phyloP scores from a whole-genome alignment of 2,113 vertebrate genomes.

The Labeo catla region DNA sequence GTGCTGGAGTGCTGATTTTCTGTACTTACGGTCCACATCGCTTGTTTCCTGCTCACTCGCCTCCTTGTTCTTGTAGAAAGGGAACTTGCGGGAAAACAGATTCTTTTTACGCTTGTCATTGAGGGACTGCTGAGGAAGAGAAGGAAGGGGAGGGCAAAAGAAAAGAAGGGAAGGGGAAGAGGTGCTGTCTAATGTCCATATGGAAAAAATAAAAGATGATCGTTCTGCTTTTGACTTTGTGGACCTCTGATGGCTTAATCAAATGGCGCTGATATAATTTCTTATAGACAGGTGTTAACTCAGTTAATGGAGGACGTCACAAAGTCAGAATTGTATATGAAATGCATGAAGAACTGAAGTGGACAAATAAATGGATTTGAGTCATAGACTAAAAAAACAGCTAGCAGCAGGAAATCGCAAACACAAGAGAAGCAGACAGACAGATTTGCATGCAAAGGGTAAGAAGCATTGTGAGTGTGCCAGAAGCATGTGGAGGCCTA shows the following conservation, averaged over 20 bases:
- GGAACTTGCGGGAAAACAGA: slow-evolving; percentile 99
- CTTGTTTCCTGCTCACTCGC: slow-evolving; percentile 97
- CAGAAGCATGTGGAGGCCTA: slow-evolving; percentile 15
- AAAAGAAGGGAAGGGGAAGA: slow-evolving; percentile 86
- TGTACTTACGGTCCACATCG: slow-evolving; percentile 99
- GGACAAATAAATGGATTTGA: slow-evolving; percentile 39
- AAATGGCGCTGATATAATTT: slow-evolving; percentile 56
- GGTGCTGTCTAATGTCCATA: slow-evolving; percentile 85
- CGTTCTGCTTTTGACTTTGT: slow-evolving; percentile 21
- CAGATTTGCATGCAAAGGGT: slow-evolving; percentile 29
- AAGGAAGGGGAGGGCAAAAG: slow-evolving; percentile 86
- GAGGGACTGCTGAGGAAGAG: slow-evolving; percentile 96
- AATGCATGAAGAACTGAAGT: slow-evolving; percentile 38
- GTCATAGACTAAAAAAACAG: slow-evolving; percentile 16
- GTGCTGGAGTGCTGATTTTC: background rate
- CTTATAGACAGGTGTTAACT: background rate
- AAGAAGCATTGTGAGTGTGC: background rate
- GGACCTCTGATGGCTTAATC: background rate
- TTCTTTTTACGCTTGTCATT: slow-evolving; percentile 99
- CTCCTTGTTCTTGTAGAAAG: slow-evolving; percentile 99
- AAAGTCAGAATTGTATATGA: slow-evolving; percentile 75
- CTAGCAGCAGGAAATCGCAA: background rate
- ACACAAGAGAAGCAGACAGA: background rate
- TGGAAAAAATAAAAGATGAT: slow-evolving; percentile 70
- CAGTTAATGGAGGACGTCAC: slow-evolving; percentile 66